These are phyloP conservation scores for Octopus bimaculoides DNA, from an alignment of 1,140 invertebrate species.

Conservation along the genomic window DNA sequence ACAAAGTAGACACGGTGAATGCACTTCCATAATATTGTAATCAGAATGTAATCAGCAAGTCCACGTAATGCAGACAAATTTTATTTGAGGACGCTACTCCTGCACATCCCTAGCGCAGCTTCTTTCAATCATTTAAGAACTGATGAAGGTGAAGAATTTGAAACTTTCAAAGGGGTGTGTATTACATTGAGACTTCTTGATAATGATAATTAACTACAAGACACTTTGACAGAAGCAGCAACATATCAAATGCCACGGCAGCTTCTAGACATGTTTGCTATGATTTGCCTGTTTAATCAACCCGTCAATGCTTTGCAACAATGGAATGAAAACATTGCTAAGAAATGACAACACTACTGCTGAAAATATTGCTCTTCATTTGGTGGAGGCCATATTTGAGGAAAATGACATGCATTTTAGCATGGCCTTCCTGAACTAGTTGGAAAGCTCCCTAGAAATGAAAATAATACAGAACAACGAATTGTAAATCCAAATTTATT, in stretches of 20 bases:
- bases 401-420: too few species aligned
- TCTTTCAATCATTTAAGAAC: neutral
- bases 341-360: too few species aligned
- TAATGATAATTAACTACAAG: neutral
- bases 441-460: too few species aligned
- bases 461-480: too few species aligned
- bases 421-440: too few species aligned
- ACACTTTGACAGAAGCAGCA: neutral
- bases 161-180: neutral
- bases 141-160: neutral
- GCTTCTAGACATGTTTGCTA: neutral
- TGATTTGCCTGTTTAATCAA: neutral
- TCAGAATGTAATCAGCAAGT: too few species aligned
- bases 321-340: neutral
- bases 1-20: too few species aligned
- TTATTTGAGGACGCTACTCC: neutral
- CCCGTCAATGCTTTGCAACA: neutral
- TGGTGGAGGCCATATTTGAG: too few species aligned
- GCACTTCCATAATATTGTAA: too few species aligned
- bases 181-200: too few species aligned
- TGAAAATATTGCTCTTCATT: too few species aligned
- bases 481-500: too few species aligned
- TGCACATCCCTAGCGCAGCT: neutral
- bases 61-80: neutral
- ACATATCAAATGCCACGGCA: neutral